Evolutionary conservation across 2,113 vertebrate genomes (phyloP).

Genomic region (Gymnarchus niloticus): DNA sequence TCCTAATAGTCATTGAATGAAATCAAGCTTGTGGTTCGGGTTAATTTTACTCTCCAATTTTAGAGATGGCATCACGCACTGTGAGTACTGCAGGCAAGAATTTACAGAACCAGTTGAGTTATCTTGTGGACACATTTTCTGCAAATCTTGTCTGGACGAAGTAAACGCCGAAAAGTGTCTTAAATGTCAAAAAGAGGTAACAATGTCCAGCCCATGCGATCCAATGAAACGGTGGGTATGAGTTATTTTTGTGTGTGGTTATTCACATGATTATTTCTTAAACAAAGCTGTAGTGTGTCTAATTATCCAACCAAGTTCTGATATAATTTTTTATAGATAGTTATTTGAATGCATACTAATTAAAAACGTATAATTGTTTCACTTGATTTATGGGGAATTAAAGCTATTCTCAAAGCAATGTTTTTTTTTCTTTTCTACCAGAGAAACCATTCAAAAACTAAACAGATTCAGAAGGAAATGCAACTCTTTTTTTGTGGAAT

Average conservation of each 20-base stretch:
- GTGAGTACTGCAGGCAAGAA: conserved; percentile 32
- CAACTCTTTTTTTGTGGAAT: conserved; percentile 38
- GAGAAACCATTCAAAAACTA: conserved; percentile 29
- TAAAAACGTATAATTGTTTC: no score
- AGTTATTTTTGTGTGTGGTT: background rate
- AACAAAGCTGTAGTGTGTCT: background rate
- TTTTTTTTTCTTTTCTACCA: background rate
- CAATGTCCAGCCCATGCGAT: conserved; percentile 10
- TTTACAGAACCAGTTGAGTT: conserved; percentile 36
- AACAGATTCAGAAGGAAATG: conserved; percentile 37
- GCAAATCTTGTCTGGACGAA: conserved; percentile 24
- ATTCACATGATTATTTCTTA: background rate
- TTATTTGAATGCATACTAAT: no score
- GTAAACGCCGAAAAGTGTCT: conserved; percentile 22
- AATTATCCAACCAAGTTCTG: no score
- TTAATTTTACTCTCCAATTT: background rate
- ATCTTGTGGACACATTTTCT: conserved; percentile 39
- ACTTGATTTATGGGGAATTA: background rate
- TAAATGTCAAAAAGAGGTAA: conserved; percentile 30
- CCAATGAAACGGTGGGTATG: conserved; percentile 20
- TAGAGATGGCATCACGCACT: conserved; percentile 25
- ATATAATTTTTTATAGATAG: no score
- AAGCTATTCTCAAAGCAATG: background rate
- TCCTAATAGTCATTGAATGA: no score
- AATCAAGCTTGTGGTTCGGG: background rate